Evolutionary conservation across 2,797 vertebrate species (phyloP).

Genomic region (Bothrops alternatus): DNA sequence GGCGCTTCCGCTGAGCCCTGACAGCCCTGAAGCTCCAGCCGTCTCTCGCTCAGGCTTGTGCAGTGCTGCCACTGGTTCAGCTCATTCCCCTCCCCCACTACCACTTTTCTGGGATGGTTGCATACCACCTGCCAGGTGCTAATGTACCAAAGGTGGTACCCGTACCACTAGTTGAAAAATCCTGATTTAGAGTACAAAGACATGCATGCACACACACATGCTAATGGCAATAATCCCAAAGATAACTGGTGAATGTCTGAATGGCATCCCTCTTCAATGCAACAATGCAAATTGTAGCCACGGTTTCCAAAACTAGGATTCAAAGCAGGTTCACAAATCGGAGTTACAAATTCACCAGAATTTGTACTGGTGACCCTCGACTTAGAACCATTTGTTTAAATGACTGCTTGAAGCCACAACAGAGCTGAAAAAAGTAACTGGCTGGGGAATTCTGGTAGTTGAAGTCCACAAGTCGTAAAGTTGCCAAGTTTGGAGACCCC

Average conservation of each 20-base stretch:
- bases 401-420: neutral
- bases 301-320: neutral
- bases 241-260: neutral
- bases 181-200: neutral
- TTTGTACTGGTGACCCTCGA: neutral
- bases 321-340: neutral
- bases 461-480: neutral
- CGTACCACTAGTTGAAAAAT: too few relatives aligned
- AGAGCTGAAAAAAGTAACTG: neutral
- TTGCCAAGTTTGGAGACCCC: neutral
- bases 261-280: neutral
- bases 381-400: neutral
- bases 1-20: too few relatives aligned
- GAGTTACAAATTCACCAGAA: neutral
- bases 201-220: rapidly evolving
- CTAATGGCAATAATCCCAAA: neutral
- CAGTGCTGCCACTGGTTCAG: too few relatives aligned
- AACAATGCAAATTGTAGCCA: neutral
- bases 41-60: too few relatives aligned
- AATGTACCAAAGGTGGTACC: too few relatives aligned
- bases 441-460: neutral
- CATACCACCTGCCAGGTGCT: too few relatives aligned
- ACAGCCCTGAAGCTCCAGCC: too few relatives aligned
- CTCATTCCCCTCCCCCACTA: too few relatives aligned
- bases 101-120: too few relatives aligned